These are phyloP conservation scores for Triops longicaudatus DNA, from an alignment of 1,140 invertebrate species.

Conservation along the genomic window DNA sequence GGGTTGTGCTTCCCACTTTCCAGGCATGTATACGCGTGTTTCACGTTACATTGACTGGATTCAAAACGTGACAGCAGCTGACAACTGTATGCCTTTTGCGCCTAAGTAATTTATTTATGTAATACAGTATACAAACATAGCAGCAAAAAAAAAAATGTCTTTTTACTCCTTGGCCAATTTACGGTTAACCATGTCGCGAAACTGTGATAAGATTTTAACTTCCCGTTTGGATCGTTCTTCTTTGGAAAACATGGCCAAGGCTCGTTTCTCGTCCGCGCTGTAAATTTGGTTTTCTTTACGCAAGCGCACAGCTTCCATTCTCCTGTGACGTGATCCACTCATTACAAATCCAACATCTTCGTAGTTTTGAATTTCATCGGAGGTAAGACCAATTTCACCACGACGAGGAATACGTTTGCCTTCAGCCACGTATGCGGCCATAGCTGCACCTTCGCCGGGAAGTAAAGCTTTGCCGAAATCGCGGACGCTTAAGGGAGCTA, in stretches of 20 bases:
- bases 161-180: conserved; percentile 40
- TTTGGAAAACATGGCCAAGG: conserved; percentile 94
- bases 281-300: conserved; percentile 99
- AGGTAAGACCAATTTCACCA: conserved; percentile 97
- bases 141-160: background rate
- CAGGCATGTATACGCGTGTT: conserved; percentile 19
- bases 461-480: conserved; percentile 82
- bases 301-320: conserved; percentile 99
- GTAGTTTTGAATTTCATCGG: conserved; percentile 86
- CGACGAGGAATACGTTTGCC: conserved; percentile 95
- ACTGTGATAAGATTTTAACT: conserved; percentile 90
- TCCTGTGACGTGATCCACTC: conserved; percentile 90
- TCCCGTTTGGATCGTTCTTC: conserved; percentile 94
- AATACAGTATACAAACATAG: background rate
- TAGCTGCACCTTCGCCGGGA: conserved; percentile 92
- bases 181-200: conserved; percentile 76
- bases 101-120: background rate
- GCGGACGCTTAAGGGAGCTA: conserved; percentile 61
- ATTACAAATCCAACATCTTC: conserved; percentile 96
- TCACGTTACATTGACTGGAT: conserved; percentile 17
- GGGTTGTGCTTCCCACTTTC: conserved; percentile 9
- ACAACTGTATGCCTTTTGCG: background rate
- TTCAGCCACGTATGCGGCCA: conserved; percentile 97
- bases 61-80: background rate
- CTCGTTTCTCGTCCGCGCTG: conserved; percentile 97